phyloP scores from a whole-genome alignment of 2,888 invertebrate species.

The Mythimna albipuncta region DNA sequence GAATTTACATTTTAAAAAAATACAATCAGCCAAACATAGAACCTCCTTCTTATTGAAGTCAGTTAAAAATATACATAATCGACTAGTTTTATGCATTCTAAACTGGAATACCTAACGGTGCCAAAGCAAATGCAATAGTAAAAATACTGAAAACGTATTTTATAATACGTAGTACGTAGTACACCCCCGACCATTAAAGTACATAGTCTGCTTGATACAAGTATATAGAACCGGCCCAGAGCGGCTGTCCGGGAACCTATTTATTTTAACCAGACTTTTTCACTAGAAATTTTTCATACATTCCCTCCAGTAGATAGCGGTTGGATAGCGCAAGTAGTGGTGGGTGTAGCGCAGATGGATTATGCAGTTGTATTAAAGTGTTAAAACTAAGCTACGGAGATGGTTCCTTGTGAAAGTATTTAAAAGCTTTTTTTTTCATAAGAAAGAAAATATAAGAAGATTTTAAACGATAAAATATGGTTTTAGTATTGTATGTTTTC shows the following conservation, averaged over 20 bases:
- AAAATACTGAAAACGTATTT: slow-evolving; percentile 41
- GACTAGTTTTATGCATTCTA: neutral
- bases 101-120: neutral
- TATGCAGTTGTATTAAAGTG: slow-evolving; percentile 41
- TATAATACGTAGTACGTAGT: slow-evolving; percentile 43
- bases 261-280: slow-evolving; percentile 67
- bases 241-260: slow-evolving; percentile 60
- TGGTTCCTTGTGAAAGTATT: neutral
- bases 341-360: slow-evolving; percentile 26
- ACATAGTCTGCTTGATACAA: slow-evolving; percentile 43
- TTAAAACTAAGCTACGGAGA: slow-evolving; percentile 11
- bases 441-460: too few relatives aligned
- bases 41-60: too few relatives aligned
- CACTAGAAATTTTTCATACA: slow-evolving; percentile 56
- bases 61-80: too few relatives aligned
- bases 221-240: slow-evolving; percentile 46
- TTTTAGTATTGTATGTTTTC: too few relatives aligned
- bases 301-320: slow-evolving; percentile 45
- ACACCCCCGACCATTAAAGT: slow-evolving; percentile 33
- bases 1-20: too few relatives aligned
- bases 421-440: too few relatives aligned
- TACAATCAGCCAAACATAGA: neutral
- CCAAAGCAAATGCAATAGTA: slow-evolving; percentile 26
- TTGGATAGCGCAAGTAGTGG: slow-evolving; percentile 33
- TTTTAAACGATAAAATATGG: too few relatives aligned